Conservation (phyloP, 2,888 invertebrate genomes). For the Sminthurinus aureus region DNA sequence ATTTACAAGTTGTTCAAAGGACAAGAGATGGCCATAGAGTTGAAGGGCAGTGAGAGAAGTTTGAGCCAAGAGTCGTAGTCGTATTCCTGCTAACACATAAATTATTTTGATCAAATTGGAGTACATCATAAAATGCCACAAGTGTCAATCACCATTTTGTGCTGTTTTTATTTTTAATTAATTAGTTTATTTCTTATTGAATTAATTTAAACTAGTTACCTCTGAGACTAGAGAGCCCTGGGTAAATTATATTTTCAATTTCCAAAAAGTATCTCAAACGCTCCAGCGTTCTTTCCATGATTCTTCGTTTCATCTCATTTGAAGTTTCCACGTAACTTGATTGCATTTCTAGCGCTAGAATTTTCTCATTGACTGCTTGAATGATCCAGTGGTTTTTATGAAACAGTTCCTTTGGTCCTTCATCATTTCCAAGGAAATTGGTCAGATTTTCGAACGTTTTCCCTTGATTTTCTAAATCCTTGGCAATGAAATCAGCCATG, state of each 20-base stretch:
- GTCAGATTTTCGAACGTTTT: background rate
- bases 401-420: background rate
- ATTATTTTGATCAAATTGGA: too few relatives aligned
- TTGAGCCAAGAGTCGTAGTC: too few relatives aligned
- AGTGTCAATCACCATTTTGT: too few relatives aligned
- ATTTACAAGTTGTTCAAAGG: too few relatives aligned
- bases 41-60: too few relatives aligned
- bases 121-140: too few relatives aligned
- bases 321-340: too few relatives aligned
- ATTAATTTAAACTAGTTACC: background rate
- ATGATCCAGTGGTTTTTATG: background rate
- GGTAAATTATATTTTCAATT: background rate
- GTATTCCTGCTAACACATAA: too few relatives aligned
- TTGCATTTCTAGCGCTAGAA: background rate
- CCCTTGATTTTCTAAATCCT: background rate
- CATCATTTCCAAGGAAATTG: background rate
- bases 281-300: background rate
- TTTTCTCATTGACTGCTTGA: background rate
- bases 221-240: background rate
- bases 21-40: too few relatives aligned
- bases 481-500: background rate
- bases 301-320: background rate
- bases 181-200: too few relatives aligned
- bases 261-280: background rate
- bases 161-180: too few relatives aligned